Conservation (phyloP, 2,797 vertebrate genomes). For the Argya squamiceps region DNA sequence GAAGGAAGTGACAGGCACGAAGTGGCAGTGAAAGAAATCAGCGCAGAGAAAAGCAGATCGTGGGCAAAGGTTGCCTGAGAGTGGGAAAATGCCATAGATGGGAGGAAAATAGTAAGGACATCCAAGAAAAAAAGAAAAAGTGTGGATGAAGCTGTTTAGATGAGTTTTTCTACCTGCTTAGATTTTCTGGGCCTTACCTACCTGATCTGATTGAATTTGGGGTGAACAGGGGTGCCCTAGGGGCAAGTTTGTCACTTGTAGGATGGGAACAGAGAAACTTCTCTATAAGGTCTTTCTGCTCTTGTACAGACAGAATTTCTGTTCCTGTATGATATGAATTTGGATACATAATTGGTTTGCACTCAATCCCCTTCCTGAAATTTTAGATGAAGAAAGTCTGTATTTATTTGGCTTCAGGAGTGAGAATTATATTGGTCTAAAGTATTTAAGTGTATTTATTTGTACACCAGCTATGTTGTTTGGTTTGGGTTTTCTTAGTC, state of each 20-base stretch:
- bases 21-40: slow-evolving; percentile 34
- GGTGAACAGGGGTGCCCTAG: not conserved
- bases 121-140: not conserved
- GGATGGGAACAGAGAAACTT: not conserved
- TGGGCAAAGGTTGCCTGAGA: not conserved
- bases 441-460: not conserved
- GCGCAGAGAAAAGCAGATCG: not conserved
- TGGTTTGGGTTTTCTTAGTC: not conserved
- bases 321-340: not conserved
- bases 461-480: not conserved
- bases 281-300: not conserved
- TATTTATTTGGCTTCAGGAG: not conserved
- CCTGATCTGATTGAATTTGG: not conserved
- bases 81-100: not conserved
- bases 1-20: slow-evolving; percentile 19
- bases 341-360: not conserved
- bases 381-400: not conserved
- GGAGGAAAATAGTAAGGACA: not conserved
- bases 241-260: not conserved
- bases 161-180: not conserved
- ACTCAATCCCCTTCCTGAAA: not conserved
- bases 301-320: not conserved
- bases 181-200: not conserved
- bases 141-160: not conserved
- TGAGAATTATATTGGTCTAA: not conserved